Conservation (phyloP, 2,888 invertebrate species). For the Alsophila aescularia region DNA sequence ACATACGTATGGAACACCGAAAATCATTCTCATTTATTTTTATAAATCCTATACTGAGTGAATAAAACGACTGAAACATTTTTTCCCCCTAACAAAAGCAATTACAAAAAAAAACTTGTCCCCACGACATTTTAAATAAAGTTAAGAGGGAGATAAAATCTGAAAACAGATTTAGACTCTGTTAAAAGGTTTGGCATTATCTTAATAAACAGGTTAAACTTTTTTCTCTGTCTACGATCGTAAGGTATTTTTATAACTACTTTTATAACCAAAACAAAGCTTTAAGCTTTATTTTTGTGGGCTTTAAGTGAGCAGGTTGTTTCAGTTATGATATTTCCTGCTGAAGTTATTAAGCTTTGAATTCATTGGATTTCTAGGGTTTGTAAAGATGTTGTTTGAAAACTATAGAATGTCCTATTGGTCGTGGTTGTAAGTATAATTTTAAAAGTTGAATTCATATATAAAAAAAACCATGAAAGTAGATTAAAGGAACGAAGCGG, state of each 20-base stretch:
- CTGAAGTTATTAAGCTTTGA: too few relatives aligned
- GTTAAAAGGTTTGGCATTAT: conserved; percentile 21
- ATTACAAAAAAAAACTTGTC: conserved; percentile 15
- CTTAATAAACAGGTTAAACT: conserved; percentile 20
- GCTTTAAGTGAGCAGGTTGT: too few relatives aligned
- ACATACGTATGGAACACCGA: not conserved
- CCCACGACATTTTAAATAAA: conserved; percentile 21
- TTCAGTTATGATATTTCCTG: too few relatives aligned
- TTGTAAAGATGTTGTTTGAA: too few relatives aligned
- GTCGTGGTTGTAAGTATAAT: too few relatives aligned
- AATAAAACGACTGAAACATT: conserved; percentile 17
- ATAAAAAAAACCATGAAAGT: too few relatives aligned
- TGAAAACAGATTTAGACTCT: conserved; percentile 14
- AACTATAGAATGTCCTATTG: too few relatives aligned
- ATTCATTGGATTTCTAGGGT: too few relatives aligned
- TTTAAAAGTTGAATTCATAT: too few relatives aligned
- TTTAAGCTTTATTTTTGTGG: too few relatives aligned
- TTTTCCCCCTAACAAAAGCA: conserved; percentile 22
- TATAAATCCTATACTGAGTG: conserved; percentile 6
- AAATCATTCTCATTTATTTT: not conserved
- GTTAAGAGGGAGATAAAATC: conserved; percentile 15
- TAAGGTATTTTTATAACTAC: not conserved
- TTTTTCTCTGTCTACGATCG: conserved; percentile 1
- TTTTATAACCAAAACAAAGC: too few relatives aligned
- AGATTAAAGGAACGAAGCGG: too few relatives aligned